phyloP scores from a whole-genome alignment of 2,888 invertebrate species.

The Nowickia ferox region DNA sequence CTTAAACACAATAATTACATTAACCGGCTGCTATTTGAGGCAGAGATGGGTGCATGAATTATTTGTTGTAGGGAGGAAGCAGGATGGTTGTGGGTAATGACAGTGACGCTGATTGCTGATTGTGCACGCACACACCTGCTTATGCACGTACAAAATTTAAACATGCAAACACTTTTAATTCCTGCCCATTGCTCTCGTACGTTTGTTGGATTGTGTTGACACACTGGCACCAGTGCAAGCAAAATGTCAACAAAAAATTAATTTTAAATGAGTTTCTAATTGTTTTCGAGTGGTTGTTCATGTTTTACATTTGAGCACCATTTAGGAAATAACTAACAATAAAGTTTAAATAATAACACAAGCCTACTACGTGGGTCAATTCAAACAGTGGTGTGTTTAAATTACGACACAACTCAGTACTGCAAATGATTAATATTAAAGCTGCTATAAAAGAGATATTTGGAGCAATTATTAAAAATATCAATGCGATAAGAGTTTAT shows the following conservation, averaged over 20 bases:
- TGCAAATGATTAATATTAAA: neutral
- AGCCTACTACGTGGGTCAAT: neutral
- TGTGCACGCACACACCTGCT: constrained; percentile 16
- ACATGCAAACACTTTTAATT: constrained; percentile 61
- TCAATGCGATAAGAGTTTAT: too few species aligned
- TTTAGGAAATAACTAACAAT: constrained; percentile 14
- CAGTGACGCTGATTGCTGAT: constrained; percentile 40
- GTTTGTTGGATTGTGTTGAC: constrained; percentile 27
- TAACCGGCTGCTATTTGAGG: constrained; percentile 50
- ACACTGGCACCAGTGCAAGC: neutral
- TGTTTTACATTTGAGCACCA: constrained; percentile 44
- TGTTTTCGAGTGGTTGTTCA: constrained; percentile 68
- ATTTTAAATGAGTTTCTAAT: constrained; percentile 70
- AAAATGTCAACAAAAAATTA: constrained; percentile 58
- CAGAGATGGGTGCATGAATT: constrained; percentile 21
- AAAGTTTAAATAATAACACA: neutral
- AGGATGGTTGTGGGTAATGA: neutral
- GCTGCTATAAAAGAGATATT: too few species aligned
- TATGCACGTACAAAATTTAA: constrained; percentile 14
- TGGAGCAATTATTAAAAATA: too few species aligned
- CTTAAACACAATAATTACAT: constrained; percentile 55
- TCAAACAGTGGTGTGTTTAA: neutral
- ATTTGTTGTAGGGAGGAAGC: neutral
- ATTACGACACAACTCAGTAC: neutral
- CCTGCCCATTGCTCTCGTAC: neutral